Evolutionary conservation across 2,888 invertebrate species (phyloP), one percentile per base, ranked within the genome.

Genomic region (Galerucella calmariensis): DNA sequence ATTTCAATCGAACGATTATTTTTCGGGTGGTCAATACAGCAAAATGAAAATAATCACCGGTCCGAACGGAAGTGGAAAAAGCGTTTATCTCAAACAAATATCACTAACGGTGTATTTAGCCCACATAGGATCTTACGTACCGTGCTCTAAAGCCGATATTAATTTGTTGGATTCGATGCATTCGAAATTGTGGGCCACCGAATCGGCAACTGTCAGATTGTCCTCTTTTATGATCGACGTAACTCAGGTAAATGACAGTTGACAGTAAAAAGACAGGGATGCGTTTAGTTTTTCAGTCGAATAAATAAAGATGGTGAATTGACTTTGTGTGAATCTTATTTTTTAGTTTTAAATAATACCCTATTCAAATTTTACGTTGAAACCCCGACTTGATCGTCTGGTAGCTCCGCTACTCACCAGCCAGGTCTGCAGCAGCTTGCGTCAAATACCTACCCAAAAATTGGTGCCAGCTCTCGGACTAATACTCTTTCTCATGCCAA

Each of bases 51-150:
- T 98, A 67, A 88, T 97, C 8, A 96, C 95, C 0, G 97, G 97
- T 0, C 95, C 97, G 0, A 98, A 97, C 87, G 93, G 95, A 1
- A 94, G 95, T 83, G 98, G 98, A 2, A 98, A 98, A 87, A 97
- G 95, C 75, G 92, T 97, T 44, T 98, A 95, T 86, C 89, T 98
- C 83, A 97, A 97, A 87, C 96, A 97, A 88, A 88, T 89, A 5
- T 94, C 94, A 16, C 85, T 97, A 69, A 92, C 96, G 79, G 92
- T 93, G 2, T 97, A 93, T 86, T 89, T 98, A 89, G 94, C 96
- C 0, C 97, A 97, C 84, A 90, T 97, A 75, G 98, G 98, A 35
- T 94, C 94, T 82, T 97, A 92, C 88, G 94, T 98, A 9, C 97
- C 98, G 0, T 97, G 96, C 0, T 90, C 91, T 74, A 85, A 86